Base-by-base conservation (phyloP, 2,797 vertebrate species). In the Syngnathus rostellatus region DNA sequence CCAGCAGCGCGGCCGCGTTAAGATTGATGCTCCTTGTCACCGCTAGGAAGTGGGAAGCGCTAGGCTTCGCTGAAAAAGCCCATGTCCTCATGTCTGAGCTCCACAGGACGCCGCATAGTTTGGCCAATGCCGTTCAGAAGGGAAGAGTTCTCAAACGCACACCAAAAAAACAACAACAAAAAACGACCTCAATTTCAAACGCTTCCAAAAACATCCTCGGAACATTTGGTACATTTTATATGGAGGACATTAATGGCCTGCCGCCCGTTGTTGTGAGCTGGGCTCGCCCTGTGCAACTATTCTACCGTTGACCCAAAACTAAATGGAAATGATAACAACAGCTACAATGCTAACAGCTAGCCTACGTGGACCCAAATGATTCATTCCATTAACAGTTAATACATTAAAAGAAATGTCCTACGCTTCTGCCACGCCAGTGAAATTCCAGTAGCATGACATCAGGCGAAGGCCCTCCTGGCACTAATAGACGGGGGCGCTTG, bases 1-100 rank as follows among this genome's bases (percentile, higher is more conserved):
- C 89, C 76, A 81, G 76, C 80, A 83, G 81, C 89, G 86, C 87
- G 89, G 86, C 83, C 71, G 79, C 83, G 11, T 79, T 78, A 94
- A 95, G 94, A 96, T 95, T 94, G 92, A 97, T 97, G 94, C 84
- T 71, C 84, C 82, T 90, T 94, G 93, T 97, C 93, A 94, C 84
- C 77, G 80, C 83, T 92, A 93, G 94, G 93, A 98, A 95, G 93
- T 92, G 85, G 85, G 92, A 89, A 90, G 90, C 70, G 92, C 92
- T 93, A 90, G 88, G 92, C 92, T 92, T 92, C 92, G 87, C 90
- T 93, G 93, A 91, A 92, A 91, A 92, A 90, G 85, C 82, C 92
- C 85, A 83, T 89, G 91, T 94, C 92, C 91, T 94, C 87, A 88
- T 93, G 88, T 89, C 88, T 83, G 73, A 75, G 83, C 93, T 92